Percentiles rank a stretch among this genome's conserved stretches.
Evolutionary conservation across 1,140 invertebrate species (phyloP).

Genomic region (Drosophila varians): DNA sequence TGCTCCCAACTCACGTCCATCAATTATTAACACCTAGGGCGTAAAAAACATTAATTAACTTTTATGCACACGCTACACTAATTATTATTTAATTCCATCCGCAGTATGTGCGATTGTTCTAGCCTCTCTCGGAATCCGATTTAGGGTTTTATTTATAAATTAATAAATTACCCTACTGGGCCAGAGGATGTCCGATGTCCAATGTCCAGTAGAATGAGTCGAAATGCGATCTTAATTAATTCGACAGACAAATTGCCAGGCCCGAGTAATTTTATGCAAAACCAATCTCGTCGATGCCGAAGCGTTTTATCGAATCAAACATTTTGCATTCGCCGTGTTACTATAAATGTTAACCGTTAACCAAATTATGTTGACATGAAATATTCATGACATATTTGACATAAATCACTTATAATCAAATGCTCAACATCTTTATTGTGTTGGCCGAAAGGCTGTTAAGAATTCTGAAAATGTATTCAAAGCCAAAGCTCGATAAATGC

Average conservation of each 20-base stretch:
- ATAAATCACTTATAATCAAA: conserved; percentile 52
- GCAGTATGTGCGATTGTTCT: conserved; percentile 18
- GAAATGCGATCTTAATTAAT: conserved; percentile 15
- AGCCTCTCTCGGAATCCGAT: conserved; percentile 13
- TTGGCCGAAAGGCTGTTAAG: conserved; percentile 6
- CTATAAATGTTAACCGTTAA: conserved; percentile 47
- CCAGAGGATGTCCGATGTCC: conserved; percentile 10
- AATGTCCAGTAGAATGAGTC: neutral
- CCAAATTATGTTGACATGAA: conserved; percentile 47
- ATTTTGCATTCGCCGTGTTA: conserved; percentile 11
- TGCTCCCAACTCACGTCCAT: conserved; percentile 43
- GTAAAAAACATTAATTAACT: conserved; percentile 72
- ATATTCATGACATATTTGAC: conserved; percentile 36
- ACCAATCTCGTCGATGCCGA: conserved; percentile 12
- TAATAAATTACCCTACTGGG: conserved; percentile 17
- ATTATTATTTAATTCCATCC: conserved; percentile 66
- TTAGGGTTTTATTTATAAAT: conserved; percentile 25
- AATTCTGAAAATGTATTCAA: neutral
- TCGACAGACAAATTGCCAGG: conserved; percentile 40
- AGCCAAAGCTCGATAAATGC: conserved; percentile 30
- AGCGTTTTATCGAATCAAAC: conserved; percentile 31
- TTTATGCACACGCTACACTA: conserved; percentile 66
- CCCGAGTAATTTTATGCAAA: conserved; percentile 47
- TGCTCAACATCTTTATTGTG: conserved; percentile 46
- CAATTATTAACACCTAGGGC: conserved; percentile 72